phyloP scores from a whole-genome alignment of 2,113 vertebrate genomes.

The Vulpes lagopus region DNA sequence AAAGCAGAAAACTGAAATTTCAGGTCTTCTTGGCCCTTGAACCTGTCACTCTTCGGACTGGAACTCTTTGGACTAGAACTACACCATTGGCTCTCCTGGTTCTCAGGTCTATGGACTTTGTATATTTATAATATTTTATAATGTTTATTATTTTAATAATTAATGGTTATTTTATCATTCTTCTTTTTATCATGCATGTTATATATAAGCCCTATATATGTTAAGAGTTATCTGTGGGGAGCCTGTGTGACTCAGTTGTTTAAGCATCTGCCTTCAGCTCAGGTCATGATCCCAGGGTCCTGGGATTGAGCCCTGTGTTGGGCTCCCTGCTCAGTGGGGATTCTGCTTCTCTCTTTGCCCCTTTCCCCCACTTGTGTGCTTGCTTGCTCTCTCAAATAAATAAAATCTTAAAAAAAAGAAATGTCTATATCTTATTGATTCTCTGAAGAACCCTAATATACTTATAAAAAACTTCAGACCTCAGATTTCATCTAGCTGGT shows the following conservation, averaged over 20 bases:
- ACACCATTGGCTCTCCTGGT: neutral
- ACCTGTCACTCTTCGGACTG: neutral
- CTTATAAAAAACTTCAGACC: neutral
- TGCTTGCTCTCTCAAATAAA: neutral
- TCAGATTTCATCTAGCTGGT: neutral
- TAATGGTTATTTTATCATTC: too few species aligned
- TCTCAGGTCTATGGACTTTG: neutral
- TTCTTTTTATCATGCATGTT: too few species aligned
- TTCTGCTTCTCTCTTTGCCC: neutral
- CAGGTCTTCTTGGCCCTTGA: neutral
- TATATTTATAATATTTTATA: too few species aligned
- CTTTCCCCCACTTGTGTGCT: neutral
- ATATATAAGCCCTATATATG: too few species aligned
- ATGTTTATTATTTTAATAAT: too few species aligned
- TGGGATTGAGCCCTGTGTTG: neutral
- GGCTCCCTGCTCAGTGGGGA: neutral
- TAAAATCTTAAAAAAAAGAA: neutral
- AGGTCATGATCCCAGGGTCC: neutral
- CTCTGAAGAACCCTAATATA: neutral
- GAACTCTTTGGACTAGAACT: too few species aligned
- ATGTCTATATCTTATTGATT: neutral
- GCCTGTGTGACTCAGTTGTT: neutral
- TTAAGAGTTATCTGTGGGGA: too few species aligned
- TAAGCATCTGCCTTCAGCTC: neutral
- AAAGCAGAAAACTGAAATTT: neutral